Conservation (phyloP, 2,888 invertebrate genomes). For the Idaea aversata region DNA sequence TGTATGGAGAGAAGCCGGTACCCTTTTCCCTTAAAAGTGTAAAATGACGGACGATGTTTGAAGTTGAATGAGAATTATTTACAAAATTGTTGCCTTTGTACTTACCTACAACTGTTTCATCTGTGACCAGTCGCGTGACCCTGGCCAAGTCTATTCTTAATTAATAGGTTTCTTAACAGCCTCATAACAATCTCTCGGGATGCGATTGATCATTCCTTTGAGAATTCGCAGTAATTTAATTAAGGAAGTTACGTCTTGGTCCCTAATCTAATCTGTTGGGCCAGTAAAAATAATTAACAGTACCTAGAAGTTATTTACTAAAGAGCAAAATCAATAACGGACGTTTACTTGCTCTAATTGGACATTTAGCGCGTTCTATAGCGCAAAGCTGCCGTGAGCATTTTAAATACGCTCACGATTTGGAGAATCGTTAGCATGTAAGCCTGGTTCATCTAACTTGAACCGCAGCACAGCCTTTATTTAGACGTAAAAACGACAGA, state of each 20-base stretch:
- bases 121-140: conserved; percentile 3
- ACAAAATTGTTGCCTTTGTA: conserved; percentile 14
- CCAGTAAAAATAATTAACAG: background rate
- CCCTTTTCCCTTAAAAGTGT: too few relatives aligned
- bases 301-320: background rate
- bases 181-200: conserved; percentile 53
- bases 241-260: conserved; percentile 32
- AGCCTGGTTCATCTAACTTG: too few relatives aligned
- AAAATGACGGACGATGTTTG: too few relatives aligned
- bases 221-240: conserved; percentile 46
- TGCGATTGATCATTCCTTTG: conserved; percentile 53
- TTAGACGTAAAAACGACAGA: too few relatives aligned
- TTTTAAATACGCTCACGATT: too few relatives aligned
- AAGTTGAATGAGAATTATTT: too few relatives aligned
- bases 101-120: background rate
- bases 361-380: background rate
- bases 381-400: too few relatives aligned
- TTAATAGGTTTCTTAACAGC: conserved; percentile 58
- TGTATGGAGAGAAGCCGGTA: too few relatives aligned
- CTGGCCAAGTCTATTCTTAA: conserved; percentile 44
- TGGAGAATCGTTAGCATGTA: too few relatives aligned
- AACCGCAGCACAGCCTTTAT: too few relatives aligned
- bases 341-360: background rate
- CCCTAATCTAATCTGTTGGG: conserved; percentile 10
- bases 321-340: background rate